Evolutionary conservation across 2,113 vertebrate species (phyloP).

Genomic region (Brienomyrus longianalis): DNA sequence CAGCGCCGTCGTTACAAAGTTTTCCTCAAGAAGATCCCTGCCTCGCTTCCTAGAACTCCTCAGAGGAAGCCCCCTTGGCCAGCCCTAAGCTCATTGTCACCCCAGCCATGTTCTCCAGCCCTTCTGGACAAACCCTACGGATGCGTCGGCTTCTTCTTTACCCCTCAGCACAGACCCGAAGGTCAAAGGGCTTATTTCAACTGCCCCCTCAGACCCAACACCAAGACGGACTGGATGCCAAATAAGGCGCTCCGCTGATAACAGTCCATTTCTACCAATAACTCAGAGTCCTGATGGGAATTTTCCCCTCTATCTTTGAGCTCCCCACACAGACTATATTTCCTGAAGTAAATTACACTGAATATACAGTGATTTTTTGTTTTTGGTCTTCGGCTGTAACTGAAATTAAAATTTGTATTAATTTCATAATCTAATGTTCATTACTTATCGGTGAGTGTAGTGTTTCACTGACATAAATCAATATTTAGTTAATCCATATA

Average conservation of each 20-base stretch:
- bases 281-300: background rate
- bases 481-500: constrained; percentile 54
- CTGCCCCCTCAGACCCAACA: background rate
- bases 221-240: background rate
- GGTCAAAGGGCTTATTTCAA: background rate
- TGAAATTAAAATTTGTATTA: background rate
- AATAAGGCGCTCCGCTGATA: background rate
- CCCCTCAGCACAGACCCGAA: background rate
- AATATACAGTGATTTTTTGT: background rate
- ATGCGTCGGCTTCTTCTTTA: background rate
- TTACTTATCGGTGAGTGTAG: background rate
- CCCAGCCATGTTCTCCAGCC: background rate
- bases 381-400: background rate
- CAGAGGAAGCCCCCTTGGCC: background rate
- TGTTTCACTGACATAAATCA: constrained; percentile 37
- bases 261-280: background rate
- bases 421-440: background rate
- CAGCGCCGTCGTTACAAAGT: background rate
- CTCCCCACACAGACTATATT: background rate
- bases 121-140: background rate
- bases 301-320: background rate
- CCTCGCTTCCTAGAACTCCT: background rate
- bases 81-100: background rate
- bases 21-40: background rate
- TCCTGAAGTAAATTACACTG: background rate